Evolutionary conservation across 2,888 invertebrate genomes (phyloP), one percentile per base, ranked within the genome.

Genomic region (Nebria brevicollis): DNA sequence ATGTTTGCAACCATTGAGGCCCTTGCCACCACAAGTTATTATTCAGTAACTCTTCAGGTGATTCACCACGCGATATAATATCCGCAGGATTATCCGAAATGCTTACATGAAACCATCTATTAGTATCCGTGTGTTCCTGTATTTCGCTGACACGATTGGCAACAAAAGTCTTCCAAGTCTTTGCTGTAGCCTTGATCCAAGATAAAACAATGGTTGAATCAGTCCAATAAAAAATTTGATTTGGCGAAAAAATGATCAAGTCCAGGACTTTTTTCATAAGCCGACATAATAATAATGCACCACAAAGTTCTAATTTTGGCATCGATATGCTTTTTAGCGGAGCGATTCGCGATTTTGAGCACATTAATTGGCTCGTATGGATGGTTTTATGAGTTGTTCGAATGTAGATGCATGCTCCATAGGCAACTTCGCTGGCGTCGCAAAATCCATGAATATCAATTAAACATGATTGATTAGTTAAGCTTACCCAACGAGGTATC

Each of bases 51-150:
- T 66, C n/a, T 66, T n/a, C 25, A 34, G 77, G 66, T 1, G 4
- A 15, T 66, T 25, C 1, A 25, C 87, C 87, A 65, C 87, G 72
- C 0, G 86, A 87, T 1, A 86, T 83, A 11, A 85, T 84, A 79
- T 87, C 86, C n/a, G 86, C 86, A 0, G 87, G 86, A 77, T 87
- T 87, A 6, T 83, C 76, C 41, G 82, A 77, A 6, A 85, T 84
- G 15, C 82, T 65, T 0, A 87, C 85, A 75, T 87, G 85, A 66
- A 76, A 75, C 87, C 87, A 87, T 26, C 75, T 77, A 6, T 73
- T 70, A 7, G 76, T 34, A 8, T 84, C 83, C 15, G 84, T 82
- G 11, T 82, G 54, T 34, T 84, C 83, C 79, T 86, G 85, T 15
- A 87, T 86, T 77, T 85, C 78, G 0, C 84, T 83, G 2, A 87